These are phyloP conservation scores for Nyctereutes procyonoides DNA, from an alignment of 2,113 vertebrate species.

Conservation along the genomic window DNA sequence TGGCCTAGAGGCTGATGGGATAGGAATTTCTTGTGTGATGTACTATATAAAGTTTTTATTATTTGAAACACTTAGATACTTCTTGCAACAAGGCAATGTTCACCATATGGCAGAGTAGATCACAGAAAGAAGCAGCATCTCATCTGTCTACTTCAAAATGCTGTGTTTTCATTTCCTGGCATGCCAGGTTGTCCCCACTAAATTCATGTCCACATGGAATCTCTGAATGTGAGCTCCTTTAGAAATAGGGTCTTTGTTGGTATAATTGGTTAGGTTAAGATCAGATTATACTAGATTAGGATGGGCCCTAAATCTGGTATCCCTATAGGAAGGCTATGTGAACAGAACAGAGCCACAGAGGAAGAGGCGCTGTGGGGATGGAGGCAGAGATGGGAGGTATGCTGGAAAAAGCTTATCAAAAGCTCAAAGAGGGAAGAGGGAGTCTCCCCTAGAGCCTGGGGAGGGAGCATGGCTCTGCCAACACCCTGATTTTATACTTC, in stretches of 20 bases:
- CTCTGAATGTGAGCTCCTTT: not conserved
- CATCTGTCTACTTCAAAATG: not conserved
- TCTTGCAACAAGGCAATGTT: not conserved
- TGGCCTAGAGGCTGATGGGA: not conserved
- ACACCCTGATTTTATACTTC: not conserved
- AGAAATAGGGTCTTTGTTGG: not conserved
- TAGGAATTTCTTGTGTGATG: not conserved
- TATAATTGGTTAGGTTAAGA: not conserved
- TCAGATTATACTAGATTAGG: not conserved
- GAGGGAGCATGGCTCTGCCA: not conserved
- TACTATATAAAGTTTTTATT: not conserved
- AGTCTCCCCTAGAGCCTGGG: not conserved
- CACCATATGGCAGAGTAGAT: not conserved
- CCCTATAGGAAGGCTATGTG: not conserved
- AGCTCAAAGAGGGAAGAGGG: not conserved
- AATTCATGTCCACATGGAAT: not conserved
- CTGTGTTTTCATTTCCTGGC: not conserved
- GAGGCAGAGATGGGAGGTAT: not conserved
- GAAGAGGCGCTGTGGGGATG: not conserved
- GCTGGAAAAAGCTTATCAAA: not conserved
- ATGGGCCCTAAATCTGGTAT: not conserved
- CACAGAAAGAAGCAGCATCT: not conserved
- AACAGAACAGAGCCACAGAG: not conserved
- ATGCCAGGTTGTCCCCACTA: not conserved
- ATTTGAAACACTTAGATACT: not conserved